Percentiles rank a stretch among this genome's conserved stretches.
Conservation (phyloP, 2,888 invertebrate species). For the Caenorhabditis uteleia region DNA sequence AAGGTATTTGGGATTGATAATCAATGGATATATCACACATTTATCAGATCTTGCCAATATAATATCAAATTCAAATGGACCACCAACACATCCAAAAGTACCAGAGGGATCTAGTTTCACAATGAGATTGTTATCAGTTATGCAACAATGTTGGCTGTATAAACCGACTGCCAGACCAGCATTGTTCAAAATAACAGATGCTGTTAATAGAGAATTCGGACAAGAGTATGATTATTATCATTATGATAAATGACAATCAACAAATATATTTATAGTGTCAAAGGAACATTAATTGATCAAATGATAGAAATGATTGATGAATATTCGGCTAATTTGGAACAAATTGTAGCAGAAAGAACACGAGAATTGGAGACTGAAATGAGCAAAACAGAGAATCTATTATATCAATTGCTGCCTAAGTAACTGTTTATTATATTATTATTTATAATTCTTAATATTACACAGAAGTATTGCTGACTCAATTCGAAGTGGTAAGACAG, state of each 20-base stretch:
- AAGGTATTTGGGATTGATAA: slow-evolving; percentile 12
- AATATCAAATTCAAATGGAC: slow-evolving; percentile 8
- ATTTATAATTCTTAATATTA: background rate
- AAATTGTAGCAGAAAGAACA: slow-evolving; percentile 52
- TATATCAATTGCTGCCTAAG: slow-evolving; percentile 52
- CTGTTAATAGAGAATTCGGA: slow-evolving; percentile 51
- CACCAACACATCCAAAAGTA: slow-evolving; percentile 37
- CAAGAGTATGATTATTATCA: slow-evolving; percentile 40
- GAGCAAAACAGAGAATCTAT: slow-evolving; percentile 41
- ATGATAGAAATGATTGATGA: slow-evolving; percentile 59
- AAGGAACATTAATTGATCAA: slow-evolving; percentile 54
- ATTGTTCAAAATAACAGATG: slow-evolving; percentile 46
- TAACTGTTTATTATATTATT: slow-evolving; percentile 1
- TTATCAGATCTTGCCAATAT: slow-evolving; percentile 16
- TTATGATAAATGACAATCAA: too few species aligned
- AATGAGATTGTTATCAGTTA: slow-evolving; percentile 44
- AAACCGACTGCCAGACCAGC: slow-evolving; percentile 40
- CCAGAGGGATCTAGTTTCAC: slow-evolving; percentile 38
- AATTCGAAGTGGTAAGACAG: slow-evolving; percentile 41
- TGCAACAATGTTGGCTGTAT: slow-evolving; percentile 49
- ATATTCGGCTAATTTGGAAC: slow-evolving; percentile 52
- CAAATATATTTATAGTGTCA: slow-evolving; percentile 35
- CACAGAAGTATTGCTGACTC: slow-evolving; percentile 42
- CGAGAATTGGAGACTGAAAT: slow-evolving; percentile 43
- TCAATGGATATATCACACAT: background rate